Evolutionary conservation across 2,888 invertebrate genomes (phyloP), one percentile per base, ranked within the genome.

Genomic region (Morinoia aosen): DNA sequence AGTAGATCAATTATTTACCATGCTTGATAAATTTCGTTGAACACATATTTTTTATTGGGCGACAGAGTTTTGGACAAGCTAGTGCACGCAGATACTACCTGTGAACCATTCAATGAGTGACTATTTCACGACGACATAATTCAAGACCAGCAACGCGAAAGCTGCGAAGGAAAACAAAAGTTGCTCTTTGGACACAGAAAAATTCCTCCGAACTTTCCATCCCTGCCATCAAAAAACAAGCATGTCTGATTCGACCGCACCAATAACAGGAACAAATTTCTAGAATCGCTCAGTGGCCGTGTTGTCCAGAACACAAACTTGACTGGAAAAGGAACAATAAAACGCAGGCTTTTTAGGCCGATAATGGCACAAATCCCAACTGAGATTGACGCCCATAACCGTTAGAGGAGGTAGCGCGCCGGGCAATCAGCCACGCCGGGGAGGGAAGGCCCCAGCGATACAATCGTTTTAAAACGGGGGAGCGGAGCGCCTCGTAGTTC

Each of bases 401-500:
- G 93, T 93, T 93, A 93, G 14, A 93, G 56, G 93, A 57, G 57
- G 57, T 57, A 93, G 93, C 56, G 48, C 58, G 93, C 57, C 33
- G 93, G 48, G 93, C 93, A 93, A 57, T 56, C 93, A 93, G 48
- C 10, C 57, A 2, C 57, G 93, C 7, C 93, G 57, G 93, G 57
- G 93, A 48, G 56, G 33, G 33, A 56, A 93, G 12, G 93, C 58
- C 25, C 58, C 93, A 12, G 12, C 93, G 57, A 39, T 93, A 93
- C 93, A 93, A 93, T 93, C 93, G 93, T 93, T 93, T 93, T 93
- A 93, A 93, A 93, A 93, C 93, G 56, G 57, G 90, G 40, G 90
- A 90, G 40, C 90, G 25, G 33, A 93, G 57, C 93, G 57, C 93
- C 57, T 93, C 57, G 93, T 58, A 33, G 57, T 56, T 56, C 93